These are phyloP conservation scores for Ceyx margarethae DNA, from an alignment of 2,113 vertebrate genomes.

Conservation along the genomic window DNA sequence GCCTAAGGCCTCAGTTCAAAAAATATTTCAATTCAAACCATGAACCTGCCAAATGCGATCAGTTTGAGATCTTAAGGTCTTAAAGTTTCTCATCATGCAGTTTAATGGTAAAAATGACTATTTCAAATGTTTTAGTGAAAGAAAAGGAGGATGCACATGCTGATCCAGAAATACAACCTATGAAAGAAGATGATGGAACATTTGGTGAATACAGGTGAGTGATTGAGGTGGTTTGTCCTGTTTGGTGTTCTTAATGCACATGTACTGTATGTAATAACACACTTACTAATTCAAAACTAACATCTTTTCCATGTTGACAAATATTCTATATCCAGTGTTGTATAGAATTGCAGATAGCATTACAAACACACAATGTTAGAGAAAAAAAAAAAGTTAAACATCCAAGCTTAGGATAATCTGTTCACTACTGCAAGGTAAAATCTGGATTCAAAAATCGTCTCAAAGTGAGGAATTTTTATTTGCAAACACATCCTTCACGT, in stretches of 20 bases:
- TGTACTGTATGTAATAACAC: not conserved
- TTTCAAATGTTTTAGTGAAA: constrained; percentile 84
- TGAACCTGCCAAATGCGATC: not conserved
- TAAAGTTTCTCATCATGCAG: not conserved
- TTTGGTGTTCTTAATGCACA: not conserved
- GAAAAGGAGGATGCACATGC: constrained; percentile 98
- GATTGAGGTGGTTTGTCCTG: not conserved
- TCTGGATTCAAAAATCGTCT: not conserved
- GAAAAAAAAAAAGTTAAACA: not conserved
- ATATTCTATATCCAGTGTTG: not conserved
- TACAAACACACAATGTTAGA: not conserved
- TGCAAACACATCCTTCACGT: not conserved
- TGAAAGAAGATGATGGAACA: constrained; percentile 98
- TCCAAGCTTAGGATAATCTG: not conserved
- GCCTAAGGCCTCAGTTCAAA: not conserved
- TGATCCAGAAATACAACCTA: constrained; percentile 98
- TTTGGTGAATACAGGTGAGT: constrained; percentile 99
- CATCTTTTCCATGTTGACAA: not conserved
- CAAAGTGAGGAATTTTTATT: not conserved
- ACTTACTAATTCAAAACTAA: constrained; percentile 34
- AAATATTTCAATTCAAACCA: not conserved
- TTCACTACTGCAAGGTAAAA: not conserved
- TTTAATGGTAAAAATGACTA: not conserved
- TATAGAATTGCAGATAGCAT: not conserved
- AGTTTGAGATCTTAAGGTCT: not conserved